Base-by-base conservation (phyloP, 1,140 invertebrate species). In the Vanessa atalanta region DNA sequence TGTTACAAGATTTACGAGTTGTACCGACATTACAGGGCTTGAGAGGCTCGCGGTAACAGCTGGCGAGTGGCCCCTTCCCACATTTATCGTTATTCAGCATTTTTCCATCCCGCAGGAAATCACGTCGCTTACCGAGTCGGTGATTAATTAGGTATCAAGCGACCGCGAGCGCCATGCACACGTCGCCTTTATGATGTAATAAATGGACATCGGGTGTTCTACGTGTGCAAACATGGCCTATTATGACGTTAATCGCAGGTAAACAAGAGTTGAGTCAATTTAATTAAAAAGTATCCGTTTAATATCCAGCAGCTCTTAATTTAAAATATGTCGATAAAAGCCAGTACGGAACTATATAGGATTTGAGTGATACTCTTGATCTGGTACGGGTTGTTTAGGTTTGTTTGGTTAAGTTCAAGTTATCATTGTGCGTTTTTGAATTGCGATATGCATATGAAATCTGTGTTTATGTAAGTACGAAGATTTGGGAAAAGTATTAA, bases 121-220 rank as follows among this genome's bases (percentile, higher is more conserved):
- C 85, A 85, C 79, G 77, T 70, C 79, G 72, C 78, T 78, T 75
- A 69, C 79, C 70, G 76, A 82, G 80, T 75, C 83, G 79, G 80
- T 87, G 86, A 90, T 90, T 88, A 88, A 90, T 90, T 90, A 88
- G 83, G 68, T 82, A 85, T 82, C 78, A 82, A 80, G 82, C 76
- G 60, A 64, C 66, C 68, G 70, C 74, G 60, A 47, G 72, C 61
- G 65, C 78, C 70, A 51, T 61, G 50, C 47, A 43, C 57, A 37
- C 72, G n/a, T 23, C 72, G 23, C 51, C 13, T 61, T 69, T 77
- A 71, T 68, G 43, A 69, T 65, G 43, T 53, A 64, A 60, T 72
- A 71, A 51, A 76, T 76, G 75, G 65, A 76, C 66, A 66, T 50
- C 53, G 61, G 47, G 14, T 68, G 43, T 55, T 51, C 65, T 68